These are phyloP conservation scores for Tachycineta bicolor DNA, from an alignment of 2,113 vertebrate genomes.

Conservation along the genomic window DNA sequence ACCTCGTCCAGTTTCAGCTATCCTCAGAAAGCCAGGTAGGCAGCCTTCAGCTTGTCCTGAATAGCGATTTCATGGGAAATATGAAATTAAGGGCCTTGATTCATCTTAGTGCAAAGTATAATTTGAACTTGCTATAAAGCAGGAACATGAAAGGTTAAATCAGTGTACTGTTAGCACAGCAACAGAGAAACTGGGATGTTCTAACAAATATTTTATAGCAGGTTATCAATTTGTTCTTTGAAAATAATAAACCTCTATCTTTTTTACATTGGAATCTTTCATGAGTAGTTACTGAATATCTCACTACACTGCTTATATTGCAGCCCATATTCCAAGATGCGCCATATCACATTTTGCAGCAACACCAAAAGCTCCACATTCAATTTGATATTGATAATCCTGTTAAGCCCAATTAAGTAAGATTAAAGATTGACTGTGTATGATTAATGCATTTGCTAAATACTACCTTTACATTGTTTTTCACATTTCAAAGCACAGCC, in stretches of 20 bases:
- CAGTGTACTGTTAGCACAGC: background rate
- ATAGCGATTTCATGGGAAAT: background rate
- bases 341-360: background rate
- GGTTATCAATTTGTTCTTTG: background rate
- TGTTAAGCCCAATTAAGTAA: background rate
- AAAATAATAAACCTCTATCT: background rate
- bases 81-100: background rate
- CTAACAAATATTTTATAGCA: background rate
- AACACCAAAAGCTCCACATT: background rate
- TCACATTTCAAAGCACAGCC: background rate
- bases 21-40: background rate
- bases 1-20: fast-evolving
- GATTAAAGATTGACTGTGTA: background rate
- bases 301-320: background rate
- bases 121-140: background rate
- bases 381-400: background rate
- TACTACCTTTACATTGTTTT: background rate
- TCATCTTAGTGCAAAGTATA: background rate
- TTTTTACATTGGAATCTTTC: background rate
- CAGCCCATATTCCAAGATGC: background rate
- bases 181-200: background rate
- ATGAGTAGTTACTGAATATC: background rate
- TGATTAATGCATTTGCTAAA: background rate
- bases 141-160: background rate
- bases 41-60: background rate